phyloP scores from a whole-genome alignment of 2,797 vertebrate genomes.

The Danio albolineatus region DNA sequence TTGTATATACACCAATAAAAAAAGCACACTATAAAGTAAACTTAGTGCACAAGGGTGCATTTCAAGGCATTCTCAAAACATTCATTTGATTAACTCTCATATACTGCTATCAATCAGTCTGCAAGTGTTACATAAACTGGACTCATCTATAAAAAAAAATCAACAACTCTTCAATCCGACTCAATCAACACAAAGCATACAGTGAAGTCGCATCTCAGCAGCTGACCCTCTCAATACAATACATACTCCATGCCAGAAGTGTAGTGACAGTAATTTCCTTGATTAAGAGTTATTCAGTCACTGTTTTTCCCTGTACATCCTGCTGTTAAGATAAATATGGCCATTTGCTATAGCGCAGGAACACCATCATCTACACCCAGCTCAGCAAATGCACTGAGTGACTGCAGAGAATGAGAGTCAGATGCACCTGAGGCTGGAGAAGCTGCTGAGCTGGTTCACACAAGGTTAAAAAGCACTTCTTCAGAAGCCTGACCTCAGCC shows the following conservation, averaged over 20 bases:
- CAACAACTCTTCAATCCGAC: background rate
- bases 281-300: slow-evolving; percentile 11
- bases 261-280: background rate
- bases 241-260: background rate
- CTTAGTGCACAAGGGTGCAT: background rate
- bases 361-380: background rate
- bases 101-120: background rate
- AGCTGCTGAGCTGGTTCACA: slow-evolving; percentile 23
- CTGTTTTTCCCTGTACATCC: background rate
- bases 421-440: slow-evolving; percentile 29
- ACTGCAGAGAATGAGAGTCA: slow-evolving; percentile 28
- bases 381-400: slow-evolving; percentile 23
- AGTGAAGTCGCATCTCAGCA: background rate
- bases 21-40: background rate
- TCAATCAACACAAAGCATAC: background rate
- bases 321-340: background rate
- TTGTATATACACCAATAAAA: background rate
- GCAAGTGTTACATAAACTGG: background rate
- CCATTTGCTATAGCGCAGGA: slow-evolving; percentile 5
- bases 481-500: background rate
- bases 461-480: slow-evolving; percentile 24
- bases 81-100: background rate
- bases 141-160: background rate
- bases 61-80: slow-evolving; percentile 9
- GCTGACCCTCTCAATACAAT: background rate